Conservation (phyloP, 2,113 vertebrate species). For the Fregetta grallaria region DNA sequence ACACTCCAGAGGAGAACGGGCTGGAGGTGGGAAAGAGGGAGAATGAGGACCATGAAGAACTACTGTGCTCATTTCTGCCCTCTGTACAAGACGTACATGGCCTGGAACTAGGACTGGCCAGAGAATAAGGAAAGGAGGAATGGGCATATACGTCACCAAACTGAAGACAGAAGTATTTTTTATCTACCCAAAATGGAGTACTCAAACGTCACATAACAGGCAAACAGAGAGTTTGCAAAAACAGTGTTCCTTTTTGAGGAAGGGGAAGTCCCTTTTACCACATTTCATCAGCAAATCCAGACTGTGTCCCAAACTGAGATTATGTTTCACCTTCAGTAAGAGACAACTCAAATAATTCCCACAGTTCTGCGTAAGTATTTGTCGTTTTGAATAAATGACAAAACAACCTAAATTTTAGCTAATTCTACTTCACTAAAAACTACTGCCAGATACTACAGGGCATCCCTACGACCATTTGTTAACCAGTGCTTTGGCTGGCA, state of each 20-base stretch:
- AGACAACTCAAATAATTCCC: neutral
- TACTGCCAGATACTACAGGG: neutral
- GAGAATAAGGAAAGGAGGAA: neutral
- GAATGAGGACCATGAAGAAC: neutral
- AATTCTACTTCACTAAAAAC: neutral
- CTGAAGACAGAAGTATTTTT: neutral
- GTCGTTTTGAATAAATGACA: neutral
- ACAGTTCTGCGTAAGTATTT: neutral
- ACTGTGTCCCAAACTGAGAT: neutral
- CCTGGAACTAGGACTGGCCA: neutral
- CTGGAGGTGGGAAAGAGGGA: neutral
- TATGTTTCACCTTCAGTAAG: neutral
- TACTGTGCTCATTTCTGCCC: neutral
- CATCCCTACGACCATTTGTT: neutral
- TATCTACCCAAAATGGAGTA: neutral
- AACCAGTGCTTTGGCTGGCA: neutral
- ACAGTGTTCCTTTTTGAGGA: neutral
- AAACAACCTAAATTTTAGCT: neutral
- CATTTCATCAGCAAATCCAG: neutral
- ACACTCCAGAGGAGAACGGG: neutral
- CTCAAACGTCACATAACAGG: neutral
- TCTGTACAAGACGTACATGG: rapidly evolving
- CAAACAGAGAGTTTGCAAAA: neutral
- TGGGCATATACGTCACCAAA: neutral
- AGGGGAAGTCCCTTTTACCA: neutral